These are phyloP conservation scores for Clarias macrocephalus DNA, from an alignment of 2,113 vertebrate species.

Conservation along the genomic window DNA sequence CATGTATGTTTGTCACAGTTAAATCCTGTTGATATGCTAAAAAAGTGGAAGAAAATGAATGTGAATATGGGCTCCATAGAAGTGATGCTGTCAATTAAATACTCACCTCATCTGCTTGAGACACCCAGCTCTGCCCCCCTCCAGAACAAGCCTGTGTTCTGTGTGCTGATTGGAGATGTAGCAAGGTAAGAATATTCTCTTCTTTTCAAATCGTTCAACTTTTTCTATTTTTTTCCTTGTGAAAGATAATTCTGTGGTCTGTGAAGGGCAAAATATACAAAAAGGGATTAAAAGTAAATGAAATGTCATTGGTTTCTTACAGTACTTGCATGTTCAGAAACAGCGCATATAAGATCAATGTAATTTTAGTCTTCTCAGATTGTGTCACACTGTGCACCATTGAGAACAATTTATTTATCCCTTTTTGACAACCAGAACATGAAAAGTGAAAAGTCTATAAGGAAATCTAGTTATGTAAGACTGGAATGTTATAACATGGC, in stretches of 20 bases:
- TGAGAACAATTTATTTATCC: not conserved
- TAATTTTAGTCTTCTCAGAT: not conserved
- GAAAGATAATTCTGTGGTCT: not conserved
- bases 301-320: not conserved
- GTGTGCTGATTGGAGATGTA: slow-evolving; percentile 62
- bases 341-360: not conserved
- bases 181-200: slow-evolving; percentile 65
- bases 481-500: slow-evolving; percentile 35
- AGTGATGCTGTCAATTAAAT: slow-evolving; percentile 68
- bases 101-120: slow-evolving; percentile 62
- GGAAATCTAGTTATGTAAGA: slow-evolving; percentile 25
- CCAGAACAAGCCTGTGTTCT: slow-evolving; percentile 62
- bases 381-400: not conserved
- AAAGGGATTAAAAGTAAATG: not conserved
- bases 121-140: slow-evolving; percentile 57
- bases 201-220: not conserved
- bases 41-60: slow-evolving; percentile 67
- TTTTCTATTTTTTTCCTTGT: not conserved
- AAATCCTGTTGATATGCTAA: slow-evolving; percentile 53
- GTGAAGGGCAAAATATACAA: not conserved
- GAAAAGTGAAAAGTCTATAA: not conserved
- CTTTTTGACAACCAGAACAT: not conserved
- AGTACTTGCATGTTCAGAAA: not conserved
- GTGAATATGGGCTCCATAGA: slow-evolving; percentile 62
- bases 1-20: slow-evolving; percentile 59